These are phyloP conservation scores for Nothoprocta perdicaria DNA, from an alignment of 2,113 vertebrate genomes.

Conservation along the genomic window DNA sequence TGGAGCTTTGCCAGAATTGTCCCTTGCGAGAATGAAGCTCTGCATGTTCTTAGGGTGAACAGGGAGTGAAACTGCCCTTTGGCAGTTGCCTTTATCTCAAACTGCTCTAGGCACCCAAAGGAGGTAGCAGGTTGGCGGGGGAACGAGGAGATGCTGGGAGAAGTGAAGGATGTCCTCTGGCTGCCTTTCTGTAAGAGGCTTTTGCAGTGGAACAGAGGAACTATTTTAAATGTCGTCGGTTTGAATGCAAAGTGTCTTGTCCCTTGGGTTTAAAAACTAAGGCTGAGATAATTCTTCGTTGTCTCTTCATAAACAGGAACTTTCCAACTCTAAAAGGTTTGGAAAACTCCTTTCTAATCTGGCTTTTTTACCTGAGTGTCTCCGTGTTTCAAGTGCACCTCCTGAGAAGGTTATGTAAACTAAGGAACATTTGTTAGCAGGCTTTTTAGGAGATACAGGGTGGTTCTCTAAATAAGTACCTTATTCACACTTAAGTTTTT, in stretches of 20 bases:
- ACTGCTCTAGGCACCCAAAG: neutral
- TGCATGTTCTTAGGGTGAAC: constrained; percentile 3
- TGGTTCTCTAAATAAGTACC: neutral
- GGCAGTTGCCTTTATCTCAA: constrained; percentile 44
- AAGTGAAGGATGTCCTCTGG: constrained; percentile 38
- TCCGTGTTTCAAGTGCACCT: constrained; percentile 2
- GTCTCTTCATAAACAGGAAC: constrained; percentile 23
- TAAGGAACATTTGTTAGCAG: neutral
- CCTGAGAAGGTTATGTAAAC: constrained; percentile 41
- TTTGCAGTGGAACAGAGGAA: constrained; percentile 6
- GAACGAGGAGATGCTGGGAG: neutral
- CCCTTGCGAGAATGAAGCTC: neutral
- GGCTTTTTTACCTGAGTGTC: constrained; percentile 29
- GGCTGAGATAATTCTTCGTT: constrained; percentile 14
- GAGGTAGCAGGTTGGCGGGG: constrained; percentile 1
- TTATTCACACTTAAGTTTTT: neutral
- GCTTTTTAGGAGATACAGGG: neutral
- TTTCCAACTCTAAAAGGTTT: constrained; percentile 35
- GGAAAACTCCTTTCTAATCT: constrained; percentile 32
- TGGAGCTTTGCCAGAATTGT: neutral
- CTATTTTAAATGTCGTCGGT: constrained; percentile 62
- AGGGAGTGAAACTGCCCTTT: constrained; percentile 39
- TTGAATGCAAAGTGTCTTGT: constrained; percentile 12
- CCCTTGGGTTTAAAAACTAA: constrained; percentile 48
- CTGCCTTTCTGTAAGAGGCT: constrained; percentile 37